Evolutionary conservation across 2,797 vertebrate genomes (phyloP), one percentile per base, ranked within the genome.

Genomic region (Enoplosus armatus): DNA sequence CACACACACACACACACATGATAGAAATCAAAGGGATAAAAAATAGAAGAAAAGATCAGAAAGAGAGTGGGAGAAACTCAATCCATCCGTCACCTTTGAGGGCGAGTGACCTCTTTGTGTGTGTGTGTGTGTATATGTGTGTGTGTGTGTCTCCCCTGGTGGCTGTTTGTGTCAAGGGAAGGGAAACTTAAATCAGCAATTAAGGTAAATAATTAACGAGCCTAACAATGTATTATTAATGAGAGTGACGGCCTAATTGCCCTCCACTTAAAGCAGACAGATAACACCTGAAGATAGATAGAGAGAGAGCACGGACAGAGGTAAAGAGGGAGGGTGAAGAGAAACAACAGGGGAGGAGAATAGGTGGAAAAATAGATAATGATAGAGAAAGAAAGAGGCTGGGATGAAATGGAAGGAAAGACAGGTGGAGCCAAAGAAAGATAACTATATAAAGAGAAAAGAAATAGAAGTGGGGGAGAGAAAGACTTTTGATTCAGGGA

Each of bases 141-240:
- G 72, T 81, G 39, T 73, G 37, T 71, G 48, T 62, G 53, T 63
- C 20, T 51, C 80, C 84, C 83, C 77, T 24, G 55, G 79, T 80
- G 80, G 75, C 80, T 72, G 82, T 87, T 89, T 91, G 84, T 94
- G 93, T 95, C 95, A 93, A 92, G 90, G 90, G 85, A 93, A 94
- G 73, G 95, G 95, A 96, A 96, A 96, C 95, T 96, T 95, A 95
- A 92, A 95, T 95, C 95, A 96, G 95, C 96, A 96, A 96, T 97
- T 97, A 96, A 94, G 95, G 96, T 97, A 93, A 97, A 97, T 97
- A 96, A 97, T 97, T 98, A 96, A 98, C 90, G 47, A 89, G 84
- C 56, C 74, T 88, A 70, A 54, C 0, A 67, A 95, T 97, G 94
- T 97, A 97, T 97, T 96, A 96, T 97, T 97, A 92, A 97, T 97